A percentile compares a stretch with the other conserved stretches of the same genome.
phyloP scores from a whole-genome alignment of 2,888 invertebrate species.

The Dusona sp. region DNA sequence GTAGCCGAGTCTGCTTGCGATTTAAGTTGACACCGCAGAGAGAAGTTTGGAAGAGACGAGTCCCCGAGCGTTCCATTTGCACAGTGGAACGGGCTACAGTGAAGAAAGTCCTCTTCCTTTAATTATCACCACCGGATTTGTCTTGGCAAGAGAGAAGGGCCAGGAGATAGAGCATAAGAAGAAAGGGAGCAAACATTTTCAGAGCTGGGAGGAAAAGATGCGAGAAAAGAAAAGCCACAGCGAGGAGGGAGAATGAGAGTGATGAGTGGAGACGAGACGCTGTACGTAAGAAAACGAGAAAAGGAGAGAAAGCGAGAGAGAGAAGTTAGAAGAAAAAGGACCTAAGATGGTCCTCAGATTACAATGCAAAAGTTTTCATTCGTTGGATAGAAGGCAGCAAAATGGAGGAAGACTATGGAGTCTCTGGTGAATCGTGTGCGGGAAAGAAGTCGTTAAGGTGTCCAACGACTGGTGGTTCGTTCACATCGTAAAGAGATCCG shows the following conservation, averaged over 20 bases:
- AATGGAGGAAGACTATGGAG: slow-evolving; percentile 27
- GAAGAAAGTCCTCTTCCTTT: slow-evolving; percentile 62
- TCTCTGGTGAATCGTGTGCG: slow-evolving; percentile 38
- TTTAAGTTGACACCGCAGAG: slow-evolving; percentile 66
- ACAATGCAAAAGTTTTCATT: slow-evolving; percentile 71
- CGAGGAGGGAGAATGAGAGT: slow-evolving; percentile 44
- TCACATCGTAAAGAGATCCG: slow-evolving; percentile 66
- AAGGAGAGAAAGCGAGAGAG: slow-evolving; percentile 35
- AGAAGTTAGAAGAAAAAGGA: slow-evolving; percentile 45
- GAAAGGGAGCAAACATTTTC: slow-evolving; percentile 27
- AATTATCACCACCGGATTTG: slow-evolving; percentile 62
- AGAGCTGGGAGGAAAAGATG: slow-evolving; percentile 19
- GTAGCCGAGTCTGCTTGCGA: slow-evolving; percentile 56
- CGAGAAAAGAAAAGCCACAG: slow-evolving; percentile 60
- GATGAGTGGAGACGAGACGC: slow-evolving; percentile 50
- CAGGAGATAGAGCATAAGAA: neutral
- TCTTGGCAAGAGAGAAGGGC: slow-evolving; percentile 39
- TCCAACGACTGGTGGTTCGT: slow-evolving; percentile 58
- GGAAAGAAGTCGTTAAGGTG: slow-evolving; percentile 68
- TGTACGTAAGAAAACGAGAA: slow-evolving; percentile 28
- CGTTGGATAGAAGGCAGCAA: slow-evolving; percentile 2
- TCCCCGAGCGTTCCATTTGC: slow-evolving; percentile 49
- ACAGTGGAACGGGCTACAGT: slow-evolving; percentile 26
- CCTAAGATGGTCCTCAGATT: slow-evolving; percentile 60
- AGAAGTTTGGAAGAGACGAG: slow-evolving; percentile 48